A percentile compares a stretch with the other conserved stretches of the same genome.
These are phyloP conservation scores for Platyscelio sp. DNA, from an alignment of 2,888 invertebrate genomes.

Conservation along the genomic window DNA sequence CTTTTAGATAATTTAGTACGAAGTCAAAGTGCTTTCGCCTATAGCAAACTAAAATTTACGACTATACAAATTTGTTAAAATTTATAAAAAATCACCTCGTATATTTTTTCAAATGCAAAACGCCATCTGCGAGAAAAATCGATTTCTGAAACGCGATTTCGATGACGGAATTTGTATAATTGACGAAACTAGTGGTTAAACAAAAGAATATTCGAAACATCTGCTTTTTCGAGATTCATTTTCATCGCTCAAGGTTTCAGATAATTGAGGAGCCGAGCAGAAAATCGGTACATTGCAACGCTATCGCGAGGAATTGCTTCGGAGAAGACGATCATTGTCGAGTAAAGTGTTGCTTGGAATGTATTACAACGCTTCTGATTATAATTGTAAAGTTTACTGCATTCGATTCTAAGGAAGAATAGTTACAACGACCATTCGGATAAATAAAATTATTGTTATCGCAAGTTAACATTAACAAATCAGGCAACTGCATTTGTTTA, in stretches of 20 bases:
- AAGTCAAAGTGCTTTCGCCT: too few relatives aligned
- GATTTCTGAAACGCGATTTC: too few relatives aligned
- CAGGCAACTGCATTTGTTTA: too few relatives aligned
- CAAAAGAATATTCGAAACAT: slow-evolving; percentile 42
- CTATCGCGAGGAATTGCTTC: slow-evolving; percentile 62
- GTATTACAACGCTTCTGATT: slow-evolving; percentile 59
- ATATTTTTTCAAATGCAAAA: too few relatives aligned
- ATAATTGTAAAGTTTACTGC: slow-evolving; percentile 67
- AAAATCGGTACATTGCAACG: slow-evolving; percentile 62
- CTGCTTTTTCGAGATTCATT: slow-evolving; percentile 44
- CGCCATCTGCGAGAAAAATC: too few relatives aligned
- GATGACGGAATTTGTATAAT: too few relatives aligned
- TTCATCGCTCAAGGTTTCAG: slow-evolving; percentile 46
- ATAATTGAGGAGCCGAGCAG: slow-evolving; percentile 55
- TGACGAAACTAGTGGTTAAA: too few relatives aligned
- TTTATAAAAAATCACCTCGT: too few relatives aligned
- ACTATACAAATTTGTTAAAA: too few relatives aligned
- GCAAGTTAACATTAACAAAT: slow-evolving; percentile 35
- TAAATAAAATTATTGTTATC: slow-evolving; percentile 44
- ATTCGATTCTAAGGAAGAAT: slow-evolving; percentile 51
- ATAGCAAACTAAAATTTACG: too few relatives aligned
- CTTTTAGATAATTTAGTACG: too few relatives aligned
- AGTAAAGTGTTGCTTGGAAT: slow-evolving; percentile 67
- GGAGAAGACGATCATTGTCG: slow-evolving; percentile 62
- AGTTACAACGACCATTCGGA: slow-evolving; percentile 44